Percentiles rank a stretch among this genome's conserved stretches.
These are phyloP conservation scores for Monopterus albus DNA, from an alignment of 2,113 vertebrate species.

Conservation along the genomic window DNA sequence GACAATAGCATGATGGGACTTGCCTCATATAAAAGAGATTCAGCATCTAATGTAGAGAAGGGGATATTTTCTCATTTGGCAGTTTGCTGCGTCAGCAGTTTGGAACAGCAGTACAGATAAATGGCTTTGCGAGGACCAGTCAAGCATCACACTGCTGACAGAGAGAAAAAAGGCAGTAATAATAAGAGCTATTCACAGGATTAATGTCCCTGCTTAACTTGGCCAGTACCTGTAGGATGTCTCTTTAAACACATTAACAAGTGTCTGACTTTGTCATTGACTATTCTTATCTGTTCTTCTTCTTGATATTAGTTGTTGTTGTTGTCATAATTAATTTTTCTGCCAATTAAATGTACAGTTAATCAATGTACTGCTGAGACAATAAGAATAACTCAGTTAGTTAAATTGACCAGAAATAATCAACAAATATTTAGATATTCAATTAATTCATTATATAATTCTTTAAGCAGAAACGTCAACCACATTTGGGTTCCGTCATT, in stretches of 20 bases:
- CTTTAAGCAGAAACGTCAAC: too few species aligned
- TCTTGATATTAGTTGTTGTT: too few species aligned
- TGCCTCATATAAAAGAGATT: constrained; percentile 33
- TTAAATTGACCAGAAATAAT: not conserved
- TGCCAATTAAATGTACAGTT: not conserved
- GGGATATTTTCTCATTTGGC: constrained; percentile 56
- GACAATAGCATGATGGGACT: constrained; percentile 8
- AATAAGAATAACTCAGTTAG: too few species aligned
- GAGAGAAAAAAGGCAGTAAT: constrained; percentile 54
- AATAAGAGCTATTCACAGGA: constrained; percentile 59
- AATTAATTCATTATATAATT: not conserved
- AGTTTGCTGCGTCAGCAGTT: constrained; percentile 68
- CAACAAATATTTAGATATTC: not conserved
- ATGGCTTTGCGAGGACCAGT: constrained; percentile 66
- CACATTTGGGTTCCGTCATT: too few species aligned
- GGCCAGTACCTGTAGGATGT: constrained; percentile 18
- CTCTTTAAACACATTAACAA: constrained; percentile 5
- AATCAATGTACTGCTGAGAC: too few species aligned
- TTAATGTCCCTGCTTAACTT: constrained; percentile 51
- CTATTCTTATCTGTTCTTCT: constrained; percentile 13
- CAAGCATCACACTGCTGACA: constrained; percentile 71
- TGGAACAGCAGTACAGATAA: constrained; percentile 37
- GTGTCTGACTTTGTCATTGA: constrained; percentile 16
- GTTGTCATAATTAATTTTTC: too few species aligned
- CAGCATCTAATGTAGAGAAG: constrained; percentile 35